Conservation (phyloP, 2,113 vertebrate species). For the Balaenoptera acutorostrata region DNA sequence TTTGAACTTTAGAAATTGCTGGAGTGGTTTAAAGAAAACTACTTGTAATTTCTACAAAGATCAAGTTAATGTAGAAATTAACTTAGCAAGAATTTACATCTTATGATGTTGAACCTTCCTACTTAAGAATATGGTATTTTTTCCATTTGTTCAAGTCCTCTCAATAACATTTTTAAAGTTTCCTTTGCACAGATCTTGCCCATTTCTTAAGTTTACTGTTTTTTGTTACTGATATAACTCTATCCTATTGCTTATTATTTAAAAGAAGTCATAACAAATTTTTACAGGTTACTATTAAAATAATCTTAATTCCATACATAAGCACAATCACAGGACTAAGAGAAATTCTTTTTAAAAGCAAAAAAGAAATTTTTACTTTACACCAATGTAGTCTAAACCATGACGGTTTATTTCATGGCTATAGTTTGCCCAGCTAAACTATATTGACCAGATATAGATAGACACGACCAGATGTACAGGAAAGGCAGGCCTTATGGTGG, state of each 20-base stretch:
- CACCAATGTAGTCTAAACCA: not conserved
- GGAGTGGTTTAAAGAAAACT: not conserved
- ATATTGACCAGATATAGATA: not conserved
- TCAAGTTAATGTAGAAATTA: not conserved
- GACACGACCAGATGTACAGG: not conserved
- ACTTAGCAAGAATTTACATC: not conserved
- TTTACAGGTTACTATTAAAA: not conserved
- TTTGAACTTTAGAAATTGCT: not conserved
- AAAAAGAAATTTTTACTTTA: not conserved
- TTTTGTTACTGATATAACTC: not conserved
- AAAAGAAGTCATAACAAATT: not conserved
- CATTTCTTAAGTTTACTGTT: not conserved
- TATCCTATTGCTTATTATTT: not conserved
- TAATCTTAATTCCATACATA: not conserved
- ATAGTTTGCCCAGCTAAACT: not conserved
- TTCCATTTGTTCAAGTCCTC: not conserved
- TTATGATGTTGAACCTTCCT: not conserved
- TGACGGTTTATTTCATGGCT: not conserved
- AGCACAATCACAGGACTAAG: not conserved
- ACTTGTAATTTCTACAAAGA: not conserved
- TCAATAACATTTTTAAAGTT: not conserved
- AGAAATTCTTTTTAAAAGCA: not conserved
- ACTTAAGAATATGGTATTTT: not conserved
- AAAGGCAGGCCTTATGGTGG: not conserved
- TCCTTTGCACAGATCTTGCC: not conserved